A percentile compares a stretch with the other conserved stretches of the same genome.
phyloP scores from a whole-genome alignment of 2,888 invertebrate genomes.

The Drepana falcataria region DNA sequence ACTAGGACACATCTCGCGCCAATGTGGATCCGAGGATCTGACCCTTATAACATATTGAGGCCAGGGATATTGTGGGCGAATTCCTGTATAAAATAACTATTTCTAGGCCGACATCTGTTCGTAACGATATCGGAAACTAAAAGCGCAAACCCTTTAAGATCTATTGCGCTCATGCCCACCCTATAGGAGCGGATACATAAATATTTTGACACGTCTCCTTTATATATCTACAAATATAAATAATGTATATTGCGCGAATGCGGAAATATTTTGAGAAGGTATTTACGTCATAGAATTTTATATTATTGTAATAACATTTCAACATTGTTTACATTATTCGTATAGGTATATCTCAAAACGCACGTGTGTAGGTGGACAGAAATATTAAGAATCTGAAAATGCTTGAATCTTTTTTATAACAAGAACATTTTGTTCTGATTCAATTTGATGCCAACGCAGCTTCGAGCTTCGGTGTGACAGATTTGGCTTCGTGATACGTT shows the following conservation, averaged over 20 bases:
- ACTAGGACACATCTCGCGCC: background rate
- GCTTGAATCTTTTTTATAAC: too few species aligned
- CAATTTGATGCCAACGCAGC: too few species aligned
- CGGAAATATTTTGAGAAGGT: background rate
- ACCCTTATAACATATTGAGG: constrained; percentile 4
- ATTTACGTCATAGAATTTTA: background rate
- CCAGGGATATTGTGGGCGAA: constrained; percentile 1
- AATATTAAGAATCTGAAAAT: too few species aligned
- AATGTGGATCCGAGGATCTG: constrained; percentile 1
- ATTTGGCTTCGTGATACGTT: background rate
- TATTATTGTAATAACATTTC: too few species aligned
- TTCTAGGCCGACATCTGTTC: constrained; percentile 3
- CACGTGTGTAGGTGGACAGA: too few species aligned
- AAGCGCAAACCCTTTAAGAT: constrained; percentile 2
- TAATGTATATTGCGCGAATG: background rate
- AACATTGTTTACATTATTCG: too few species aligned
- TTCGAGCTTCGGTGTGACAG: too few species aligned
- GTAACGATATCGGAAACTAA: constrained; percentile 3
- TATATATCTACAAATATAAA: background rate
- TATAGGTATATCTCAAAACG: too few species aligned
- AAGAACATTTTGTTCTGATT: too few species aligned
- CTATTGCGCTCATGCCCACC: background rate
- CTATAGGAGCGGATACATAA: background rate
- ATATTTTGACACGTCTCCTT: background rate
- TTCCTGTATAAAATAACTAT: background rate